Conservation (phyloP, 53 echinoderm and acorn worm genomes). For the Astropecten irregularis region DNA sequence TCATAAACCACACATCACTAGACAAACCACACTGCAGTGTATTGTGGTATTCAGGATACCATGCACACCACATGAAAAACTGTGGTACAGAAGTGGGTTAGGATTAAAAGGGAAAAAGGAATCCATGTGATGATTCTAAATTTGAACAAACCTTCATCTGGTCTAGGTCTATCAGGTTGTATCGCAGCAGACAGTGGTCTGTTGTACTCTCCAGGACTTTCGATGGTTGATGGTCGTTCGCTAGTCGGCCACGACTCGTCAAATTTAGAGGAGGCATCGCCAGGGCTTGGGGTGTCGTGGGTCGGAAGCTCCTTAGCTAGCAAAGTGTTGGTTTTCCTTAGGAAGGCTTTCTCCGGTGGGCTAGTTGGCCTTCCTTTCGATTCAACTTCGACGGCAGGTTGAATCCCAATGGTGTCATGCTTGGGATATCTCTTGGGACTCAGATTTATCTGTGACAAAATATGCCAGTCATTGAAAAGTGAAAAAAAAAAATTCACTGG, state of each 20-base stretch:
- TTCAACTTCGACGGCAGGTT: neutral
- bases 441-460: slow-evolving; percentile 21
- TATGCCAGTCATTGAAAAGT: too few species aligned
- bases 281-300: slow-evolving; percentile 90
- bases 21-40: too few species aligned
- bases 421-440: slow-evolving; percentile 38
- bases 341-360: slow-evolving; percentile 71
- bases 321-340: slow-evolving; percentile 64
- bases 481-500: too few species aligned
- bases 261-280: slow-evolving; percentile 88
- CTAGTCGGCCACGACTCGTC: slow-evolving; percentile 96
- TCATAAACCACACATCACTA: too few species aligned
- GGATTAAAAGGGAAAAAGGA: too few species aligned
- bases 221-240: slow-evolving; percentile 86
- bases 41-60: too few species aligned
- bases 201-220: slow-evolving; percentile 59
- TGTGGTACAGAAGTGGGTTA: too few species aligned
- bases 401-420: slow-evolving; percentile 3
- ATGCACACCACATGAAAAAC: too few species aligned
- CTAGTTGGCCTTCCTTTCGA: slow-evolving; percentile 30
- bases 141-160: neutral
- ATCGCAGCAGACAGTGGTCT: neutral
- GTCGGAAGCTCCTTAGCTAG: slow-evolving; percentile 87
- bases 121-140: too few species aligned
- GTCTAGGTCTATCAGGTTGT: neutral